Evolutionary conservation across 2,888 invertebrate genomes (phyloP).

Genomic region (Leptothorax acervorum): DNA sequence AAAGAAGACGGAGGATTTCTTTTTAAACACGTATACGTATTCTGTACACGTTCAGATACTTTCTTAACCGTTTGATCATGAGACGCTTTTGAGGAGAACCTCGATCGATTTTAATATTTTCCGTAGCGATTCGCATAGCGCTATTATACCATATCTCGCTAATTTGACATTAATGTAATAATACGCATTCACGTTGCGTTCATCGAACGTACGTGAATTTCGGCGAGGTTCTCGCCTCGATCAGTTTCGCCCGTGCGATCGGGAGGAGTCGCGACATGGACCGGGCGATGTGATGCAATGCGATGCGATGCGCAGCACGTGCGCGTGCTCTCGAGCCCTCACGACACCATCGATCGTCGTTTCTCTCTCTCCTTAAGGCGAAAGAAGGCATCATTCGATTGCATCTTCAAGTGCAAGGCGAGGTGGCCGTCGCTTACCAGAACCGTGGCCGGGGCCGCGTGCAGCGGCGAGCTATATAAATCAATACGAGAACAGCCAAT

Average conservation of each 20-base stretch:
- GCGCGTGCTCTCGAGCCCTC: slow-evolving; percentile 55
- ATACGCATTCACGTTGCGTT: background rate
- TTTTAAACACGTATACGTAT: background rate
- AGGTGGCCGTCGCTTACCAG: slow-evolving; percentile 46
- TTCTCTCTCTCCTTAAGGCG: slow-evolving; percentile 59
- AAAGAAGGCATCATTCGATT: slow-evolving; percentile 66
- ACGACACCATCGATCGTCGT: slow-evolving; percentile 67
- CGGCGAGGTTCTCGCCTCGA: background rate
- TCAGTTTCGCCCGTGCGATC: background rate
- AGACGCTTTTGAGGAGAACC: background rate
- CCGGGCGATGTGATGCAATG: background rate
- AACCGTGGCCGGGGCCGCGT: slow-evolving; percentile 35
- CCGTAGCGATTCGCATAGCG: background rate
- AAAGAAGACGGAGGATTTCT: background rate
- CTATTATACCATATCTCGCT: background rate
- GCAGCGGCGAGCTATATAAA: slow-evolving; percentile 49
- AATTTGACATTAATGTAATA: background rate
- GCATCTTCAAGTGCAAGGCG: slow-evolving; percentile 61
- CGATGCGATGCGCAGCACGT: slow-evolving; percentile 50
- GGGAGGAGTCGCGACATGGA: slow-evolving; percentile 2
- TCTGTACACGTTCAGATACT: background rate
- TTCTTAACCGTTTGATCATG: background rate
- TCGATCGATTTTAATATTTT: background rate
- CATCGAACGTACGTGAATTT: background rate
- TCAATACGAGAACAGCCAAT: slow-evolving; percentile 56